Evolutionary conservation across 2,113 vertebrate genomes (phyloP), one percentile per base, ranked within the genome.

Genomic region (Tupaia tana): DNA sequence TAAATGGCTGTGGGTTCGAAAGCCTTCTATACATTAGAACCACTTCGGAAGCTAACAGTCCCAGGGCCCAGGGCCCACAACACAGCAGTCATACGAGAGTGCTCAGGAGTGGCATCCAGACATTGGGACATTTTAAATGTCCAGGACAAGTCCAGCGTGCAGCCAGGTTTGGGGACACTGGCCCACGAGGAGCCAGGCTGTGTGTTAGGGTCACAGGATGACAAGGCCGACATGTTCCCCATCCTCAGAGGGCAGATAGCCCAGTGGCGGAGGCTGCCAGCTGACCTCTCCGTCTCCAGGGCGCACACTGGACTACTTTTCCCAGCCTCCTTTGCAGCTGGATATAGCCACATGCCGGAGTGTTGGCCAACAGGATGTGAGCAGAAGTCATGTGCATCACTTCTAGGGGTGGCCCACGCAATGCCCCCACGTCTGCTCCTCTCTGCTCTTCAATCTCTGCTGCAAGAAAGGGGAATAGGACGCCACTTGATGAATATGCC

Each of bases 291-390:
- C 31, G 11, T 24, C 63, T 16, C 75, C 66, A 63, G 61, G 89
- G 69, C 34, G 54, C 22, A 29, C 0, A 0, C 27, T 10, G 14
- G 34, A 59, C 82, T 83, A 69, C 59, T 64, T 56, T 77, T 87
- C 78, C 86, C 78, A 59, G 78, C 25, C 16, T 96, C 73, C 83
- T 34, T 59, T 94, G 78, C 66, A 84, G 81, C 2, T 63, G 77
- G 43, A 71, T 8, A 19, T 12, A n/a, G 52, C 19, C 78, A 81
- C 2, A 1, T 31, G 31, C 31, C 64, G 88, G 56, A 25, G 31
- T 14, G 20, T 20, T 79, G 66, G 43, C 52, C 59, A 79, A 34
- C 0, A 58, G 75, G 31, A 61, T 61, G 18, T 66, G 25, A 73
- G 22, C 20, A 82, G 80, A 77, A 79, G 87, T 13, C 70, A 73